These are phyloP conservation scores for Odontomyia ornata DNA, from an alignment of 2,888 invertebrate genomes.

Conservation along the genomic window DNA sequence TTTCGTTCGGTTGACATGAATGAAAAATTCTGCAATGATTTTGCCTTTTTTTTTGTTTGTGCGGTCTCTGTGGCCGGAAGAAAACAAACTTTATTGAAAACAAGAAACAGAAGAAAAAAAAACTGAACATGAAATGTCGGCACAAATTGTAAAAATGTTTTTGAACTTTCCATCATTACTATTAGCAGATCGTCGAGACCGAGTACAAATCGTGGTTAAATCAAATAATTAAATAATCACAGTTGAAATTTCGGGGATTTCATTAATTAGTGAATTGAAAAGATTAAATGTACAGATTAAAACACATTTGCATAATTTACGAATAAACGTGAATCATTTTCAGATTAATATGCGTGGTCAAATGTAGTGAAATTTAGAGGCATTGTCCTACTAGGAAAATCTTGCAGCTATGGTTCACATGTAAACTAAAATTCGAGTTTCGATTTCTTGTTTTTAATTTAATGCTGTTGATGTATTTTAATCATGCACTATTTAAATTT, in stretches of 20 bases:
- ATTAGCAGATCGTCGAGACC: conserved; percentile 3
- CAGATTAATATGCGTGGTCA: neutral
- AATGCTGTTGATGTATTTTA: no score
- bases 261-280: conserved; percentile 22
- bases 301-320: conserved; percentile 14
- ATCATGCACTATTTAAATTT: no score
- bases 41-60: neutral
- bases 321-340: neutral
- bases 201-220: conserved; percentile 2
- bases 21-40: conserved; percentile 17
- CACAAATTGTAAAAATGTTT: neutral
- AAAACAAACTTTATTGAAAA: neutral
- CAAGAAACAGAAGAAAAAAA: neutral
- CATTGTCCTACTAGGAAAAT: neutral
- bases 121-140: neutral
- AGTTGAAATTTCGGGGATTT: conserved; percentile 12
- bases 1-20: conserved; percentile 29
- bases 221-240: conserved; percentile 27
- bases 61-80: neutral
- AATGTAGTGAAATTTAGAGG: neutral
- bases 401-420: neutral
- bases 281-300: conserved; percentile 9
- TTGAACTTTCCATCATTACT: conserved; percentile 39
- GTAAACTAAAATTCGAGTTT: no score
- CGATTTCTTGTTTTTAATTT: no score